Evolutionary conservation across 2,888 invertebrate genomes (phyloP), one percentile per base, ranked within the genome.

Genomic region (Cryptops parisi): DNA sequence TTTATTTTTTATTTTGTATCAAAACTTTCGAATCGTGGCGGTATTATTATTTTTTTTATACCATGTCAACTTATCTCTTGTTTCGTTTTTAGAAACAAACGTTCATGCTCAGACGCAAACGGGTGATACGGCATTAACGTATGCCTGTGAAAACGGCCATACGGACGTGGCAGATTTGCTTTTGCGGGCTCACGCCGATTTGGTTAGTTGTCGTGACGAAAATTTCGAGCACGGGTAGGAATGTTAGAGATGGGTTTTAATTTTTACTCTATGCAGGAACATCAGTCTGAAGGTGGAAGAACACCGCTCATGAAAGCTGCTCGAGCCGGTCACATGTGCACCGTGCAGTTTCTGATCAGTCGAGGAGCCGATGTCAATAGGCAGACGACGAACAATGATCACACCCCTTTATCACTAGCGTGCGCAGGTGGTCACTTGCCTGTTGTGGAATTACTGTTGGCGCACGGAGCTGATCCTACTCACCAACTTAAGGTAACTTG

Each of bases 241-340:
- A 19, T 44, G 21, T 19, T 21, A 21, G 19, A 39, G 19, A 19
- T 39, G n/a, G 4, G n/a, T 39, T 39, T 39, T 39, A 19, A 39
- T 19, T 21, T 44, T 44, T 44, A n/a, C 23, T 33, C 15, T 33
- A 15, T 22, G 15, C 62, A 79, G 78, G 93, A 96, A 72, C 93
- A 93, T 72, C 90, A 93, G 73, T 88, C 89, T 45, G 96, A 97
- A 71, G 96, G 91, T 57, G 96, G 96, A 3, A 78, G 94, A 63
- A 98, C 97, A 58, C 94, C 97, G 47, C 73, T 98, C 65, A 97
- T 98, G 97, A 97, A 96, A 73, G 96, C 97, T 24, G 91, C 93
- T 61, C 80, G 96, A 60, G 91, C 94, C 17, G 97, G 97, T 1
- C 94, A 97, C 70, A 73, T 89, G 52, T 90, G 90, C 72, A 93